phyloP scores from a whole-genome alignment of 2,888 invertebrate species.

The Alloplasta piceator region DNA sequence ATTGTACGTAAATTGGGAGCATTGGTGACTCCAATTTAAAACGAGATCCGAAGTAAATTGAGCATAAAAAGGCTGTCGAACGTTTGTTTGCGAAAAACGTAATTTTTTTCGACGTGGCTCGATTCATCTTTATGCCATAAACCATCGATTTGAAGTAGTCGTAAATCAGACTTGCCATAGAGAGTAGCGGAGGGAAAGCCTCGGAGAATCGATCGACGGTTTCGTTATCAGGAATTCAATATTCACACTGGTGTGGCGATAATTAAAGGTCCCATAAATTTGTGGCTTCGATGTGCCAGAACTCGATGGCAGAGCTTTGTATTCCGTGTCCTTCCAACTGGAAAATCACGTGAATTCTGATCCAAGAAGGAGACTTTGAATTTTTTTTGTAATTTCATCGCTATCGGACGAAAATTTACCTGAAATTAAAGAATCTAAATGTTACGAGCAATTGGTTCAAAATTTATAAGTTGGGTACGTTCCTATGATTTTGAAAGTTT shows the following conservation, averaged over 20 bases:
- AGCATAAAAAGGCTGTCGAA: no score
- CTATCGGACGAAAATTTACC: no score
- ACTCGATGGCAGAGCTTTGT: slow-evolving; percentile 24
- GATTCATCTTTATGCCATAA: slow-evolving; percentile 36
- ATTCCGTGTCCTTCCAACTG: slow-evolving; percentile 13
- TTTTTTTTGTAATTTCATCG: no score
- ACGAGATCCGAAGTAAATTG: no score
- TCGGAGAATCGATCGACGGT: slow-evolving; percentile 17
- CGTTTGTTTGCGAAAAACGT: no score
- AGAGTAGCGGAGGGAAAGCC: not conserved
- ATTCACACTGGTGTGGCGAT: slow-evolving; percentile 61
- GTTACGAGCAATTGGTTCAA: no score
- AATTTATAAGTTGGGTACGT: no score
- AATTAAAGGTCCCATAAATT: slow-evolving; percentile 67
- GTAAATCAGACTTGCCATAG: slow-evolving; percentile 55
- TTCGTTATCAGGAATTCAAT: slow-evolving; percentile 62
- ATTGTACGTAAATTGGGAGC: no score
- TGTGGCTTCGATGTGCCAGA: slow-evolving; percentile 60
- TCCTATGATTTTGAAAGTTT: no score
- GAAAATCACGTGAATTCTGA: not conserved
- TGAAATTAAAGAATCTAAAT: no score
- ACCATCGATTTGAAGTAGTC: slow-evolving; percentile 42
- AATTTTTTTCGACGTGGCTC: not conserved
- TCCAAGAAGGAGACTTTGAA: no score
- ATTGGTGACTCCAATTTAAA: no score